Percentiles rank a stretch among this genome's conserved stretches.
These are phyloP conservation scores for Pyrgus malvae DNA, from an alignment of 2,888 invertebrate species.

Conservation along the genomic window DNA sequence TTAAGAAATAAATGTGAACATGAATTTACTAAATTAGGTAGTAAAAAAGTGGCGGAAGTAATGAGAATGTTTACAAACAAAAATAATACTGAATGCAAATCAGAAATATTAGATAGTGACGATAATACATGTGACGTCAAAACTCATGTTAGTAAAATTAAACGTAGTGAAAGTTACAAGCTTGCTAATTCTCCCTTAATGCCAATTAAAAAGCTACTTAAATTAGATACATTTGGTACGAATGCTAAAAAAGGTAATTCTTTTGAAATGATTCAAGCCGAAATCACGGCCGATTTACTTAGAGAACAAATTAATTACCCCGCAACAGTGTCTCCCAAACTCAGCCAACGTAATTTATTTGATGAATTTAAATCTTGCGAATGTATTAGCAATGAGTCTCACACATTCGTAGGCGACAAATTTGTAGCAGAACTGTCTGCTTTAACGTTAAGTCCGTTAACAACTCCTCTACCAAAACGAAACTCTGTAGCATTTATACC, in stretches of 20 bases:
- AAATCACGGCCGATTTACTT: slow-evolving; percentile 83
- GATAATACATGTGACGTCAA: slow-evolving; percentile 49
- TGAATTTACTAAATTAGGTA: slow-evolving; percentile 53
- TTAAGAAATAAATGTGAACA: slow-evolving; percentile 61
- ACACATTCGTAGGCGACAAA: slow-evolving; percentile 49
- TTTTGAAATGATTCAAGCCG: slow-evolving; percentile 82
- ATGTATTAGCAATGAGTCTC: slow-evolving; percentile 48
- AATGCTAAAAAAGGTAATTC: slow-evolving; percentile 73
- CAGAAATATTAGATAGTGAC: slow-evolving; percentile 39
- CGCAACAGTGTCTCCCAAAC: slow-evolving; percentile 83
- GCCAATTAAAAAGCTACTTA: slow-evolving; percentile 83
- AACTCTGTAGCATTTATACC: slow-evolving; percentile 67
- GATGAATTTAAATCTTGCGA: slow-evolving; percentile 60
- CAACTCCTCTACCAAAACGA: slow-evolving; percentile 67
- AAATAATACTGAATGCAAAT: slow-evolving; percentile 46
- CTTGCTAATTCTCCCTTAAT: slow-evolving; percentile 88
- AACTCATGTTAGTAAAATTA: slow-evolving; percentile 78
- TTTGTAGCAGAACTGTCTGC: slow-evolving; percentile 69
- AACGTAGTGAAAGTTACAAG: slow-evolving; percentile 92
- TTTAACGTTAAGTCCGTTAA: slow-evolving; percentile 69
- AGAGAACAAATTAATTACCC: slow-evolving; percentile 88
- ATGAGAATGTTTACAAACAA: slow-evolving; percentile 73
- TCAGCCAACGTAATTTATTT: slow-evolving; percentile 54
- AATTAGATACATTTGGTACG: slow-evolving; percentile 71
- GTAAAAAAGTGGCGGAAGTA: slow-evolving; percentile 72